Evolutionary conservation across 2,888 invertebrate species (phyloP), one percentile per base, ranked within the genome.

Genomic region (Brachynemurus nebulosus): DNA sequence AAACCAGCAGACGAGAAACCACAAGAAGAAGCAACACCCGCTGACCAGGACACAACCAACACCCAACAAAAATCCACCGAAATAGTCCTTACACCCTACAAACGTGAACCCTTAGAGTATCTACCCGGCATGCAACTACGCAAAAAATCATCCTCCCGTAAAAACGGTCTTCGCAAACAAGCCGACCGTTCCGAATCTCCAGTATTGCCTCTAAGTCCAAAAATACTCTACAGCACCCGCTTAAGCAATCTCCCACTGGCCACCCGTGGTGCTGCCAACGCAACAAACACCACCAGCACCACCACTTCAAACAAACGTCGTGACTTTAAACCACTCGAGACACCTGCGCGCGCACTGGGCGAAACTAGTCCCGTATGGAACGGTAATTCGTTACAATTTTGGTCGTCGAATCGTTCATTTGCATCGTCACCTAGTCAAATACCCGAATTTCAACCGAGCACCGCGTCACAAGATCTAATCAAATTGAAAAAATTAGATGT

Each of bases 381-480:
- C 58, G 83, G 83, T 3, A 73, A 71, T 42, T 78, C 82, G 1
- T 60, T 80, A 53, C 76, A 81, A 47, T 78, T 82, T 56, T 83
- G 77, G 60, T 55, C 63, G 2, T 61, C 62, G 1, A 77, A 74
- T 60, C 68, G 74, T 30, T 61, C 58, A 47, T 45, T 61, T 5
- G 68, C 73, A 44, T 74, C 76, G 1, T 71, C 74, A 1, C 74
- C 75, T 2, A 71, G 72, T 55, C 66, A 67, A 46, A 69, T 70
- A 56, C 43, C 59, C 9, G 72, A 72, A 47, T 76, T 71, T 55
- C 72, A 71, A 53, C 72, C 74, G 3, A 83, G 85, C 62, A 73
- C 80, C 7, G 86, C 86, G 5, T 85, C 86, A 9, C 84, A 86
- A 57, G 86, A 86, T 55, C 78, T 89, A 51, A 80, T 86, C 59